These are phyloP conservation scores for Exaiptasia diaphana DNA, from an alignment of 64 coral and sea anemone genomes.

Conservation along the genomic window DNA sequence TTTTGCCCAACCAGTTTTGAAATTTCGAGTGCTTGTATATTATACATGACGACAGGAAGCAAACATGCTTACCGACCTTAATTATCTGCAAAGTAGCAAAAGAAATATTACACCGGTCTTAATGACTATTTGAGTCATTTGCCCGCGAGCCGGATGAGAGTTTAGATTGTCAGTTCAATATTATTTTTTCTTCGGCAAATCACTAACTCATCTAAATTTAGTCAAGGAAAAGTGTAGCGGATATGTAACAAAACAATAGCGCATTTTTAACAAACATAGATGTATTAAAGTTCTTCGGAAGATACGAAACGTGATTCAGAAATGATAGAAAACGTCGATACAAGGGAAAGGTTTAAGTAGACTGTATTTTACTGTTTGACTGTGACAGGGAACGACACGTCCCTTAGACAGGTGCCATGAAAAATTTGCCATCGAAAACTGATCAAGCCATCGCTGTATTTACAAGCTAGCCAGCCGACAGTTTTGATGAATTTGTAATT, in stretches of 20 bases:
- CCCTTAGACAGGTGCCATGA: no score
- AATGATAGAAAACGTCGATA: no score
- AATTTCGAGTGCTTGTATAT: not conserved
- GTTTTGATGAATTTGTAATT: conserved; percentile 10
- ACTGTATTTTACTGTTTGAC: no score
- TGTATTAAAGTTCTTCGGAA: no score
- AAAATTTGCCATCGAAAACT: conserved; percentile 1
- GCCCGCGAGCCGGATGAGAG: not conserved
- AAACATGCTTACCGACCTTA: not conserved
- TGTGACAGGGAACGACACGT: no score
- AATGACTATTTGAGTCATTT: conserved; percentile 1
- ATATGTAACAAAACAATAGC: no score
- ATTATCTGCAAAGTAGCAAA: conserved; percentile 13
- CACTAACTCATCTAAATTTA: no score
- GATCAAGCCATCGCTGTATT: not conserved
- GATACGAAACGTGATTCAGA: no score
- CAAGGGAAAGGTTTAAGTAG: no score
- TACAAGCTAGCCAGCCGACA: conserved; percentile 1
- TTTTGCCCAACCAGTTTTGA: not conserved
- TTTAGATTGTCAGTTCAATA: conserved; percentile 3
- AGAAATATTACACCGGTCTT: conserved; percentile 3
- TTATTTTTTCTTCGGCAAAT: no score
- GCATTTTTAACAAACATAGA: no score
- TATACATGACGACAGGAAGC: conserved; percentile 4
- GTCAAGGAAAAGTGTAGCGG: no score